Base-by-base conservation (phyloP, 2,797 vertebrate species). In the Crotalus adamanteus region DNA sequence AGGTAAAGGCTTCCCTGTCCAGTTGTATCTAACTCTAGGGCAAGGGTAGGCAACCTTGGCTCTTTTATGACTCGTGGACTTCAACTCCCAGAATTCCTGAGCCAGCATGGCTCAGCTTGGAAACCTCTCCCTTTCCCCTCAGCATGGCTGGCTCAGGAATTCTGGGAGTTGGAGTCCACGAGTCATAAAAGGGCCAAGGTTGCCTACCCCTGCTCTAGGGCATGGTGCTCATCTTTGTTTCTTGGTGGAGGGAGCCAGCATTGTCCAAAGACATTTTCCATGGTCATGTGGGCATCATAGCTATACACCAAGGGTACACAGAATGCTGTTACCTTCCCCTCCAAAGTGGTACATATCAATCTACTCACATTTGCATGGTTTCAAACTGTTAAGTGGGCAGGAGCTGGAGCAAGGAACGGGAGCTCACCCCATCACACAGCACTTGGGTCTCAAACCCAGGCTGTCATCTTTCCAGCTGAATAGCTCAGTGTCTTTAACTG, bases 241-340 rank as follows among this genome's bases (percentile, higher is more conserved):
- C 63, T 65, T 65, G 28, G 28, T 4, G 0, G 28, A 65, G 63
- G 12, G 4, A 65, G 14, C 28, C 63, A 65, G 2, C 28, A 65
- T 65, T 13, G 2, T 65, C 28, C 4, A 4, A 65, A 65, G 28
- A 65, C 13, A 14, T 28, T 65, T 65, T n/a, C 28, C 28, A 65
- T n/a, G 63, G 28, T 65, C 13, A 16, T 14, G 28, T 65, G 63
- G 28, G 26, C 63, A 65, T 4, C 28, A 65, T 14, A n/a, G 63
- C 63, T n/a, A n/a, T 65, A n/a, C 0, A 0, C 5, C 6, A 65
- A 65, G n/a, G 63, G 28, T 2, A 2, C 63, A 65, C 28, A 65
- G 13, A 65, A 65, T 65, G 28, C 63, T 65, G 13, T n/a, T 65
- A 16, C 0, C n/a, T 65, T n/a, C 63, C 28, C 28, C 14, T 5